Evolutionary conservation across 1,140 invertebrate genomes (phyloP).

Genomic region (Archivesica marissinica): DNA sequence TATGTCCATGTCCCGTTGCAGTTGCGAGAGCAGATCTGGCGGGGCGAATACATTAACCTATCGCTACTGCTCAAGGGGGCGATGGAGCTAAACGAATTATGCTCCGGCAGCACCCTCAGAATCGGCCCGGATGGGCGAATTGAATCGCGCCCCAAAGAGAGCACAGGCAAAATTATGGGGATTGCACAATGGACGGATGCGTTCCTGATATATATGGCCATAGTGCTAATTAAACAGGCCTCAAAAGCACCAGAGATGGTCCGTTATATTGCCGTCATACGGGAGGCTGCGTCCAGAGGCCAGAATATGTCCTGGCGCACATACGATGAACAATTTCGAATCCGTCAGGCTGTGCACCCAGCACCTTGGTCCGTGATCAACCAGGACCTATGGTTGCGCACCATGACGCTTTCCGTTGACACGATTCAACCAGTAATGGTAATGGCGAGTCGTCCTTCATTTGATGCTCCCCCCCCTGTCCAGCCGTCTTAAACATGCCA

Average conservation of each 20-base stretch:
- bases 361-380: slow-evolving; percentile 34
- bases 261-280: too few relatives aligned
- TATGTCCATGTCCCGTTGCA: neutral
- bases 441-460: neutral
- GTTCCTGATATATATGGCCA: slow-evolving; percentile 4
- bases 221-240: too few relatives aligned
- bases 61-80: slow-evolving; percentile 11
- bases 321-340: slow-evolving; percentile 59
- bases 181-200: slow-evolving; percentile 14
- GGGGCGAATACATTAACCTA: slow-evolving; percentile 25
- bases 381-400: slow-evolving; percentile 46
- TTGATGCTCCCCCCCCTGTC: slow-evolving; percentile 16
- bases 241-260: too few relatives aligned
- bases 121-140: neutral
- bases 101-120: neutral
- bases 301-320: too few relatives aligned
- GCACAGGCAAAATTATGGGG: neutral
- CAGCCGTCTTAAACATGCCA: too few relatives aligned
- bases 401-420: too few relatives aligned
- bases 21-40: slow-evolving; percentile 1
- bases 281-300: too few relatives aligned
- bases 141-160: neutral
- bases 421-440: neutral
- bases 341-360: slow-evolving; percentile 28
- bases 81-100: neutral